A percentile compares a stretch with the other conserved stretches of the same genome.
Evolutionary conservation across 2,888 invertebrate species (phyloP).

Genomic region (Drosophila villosipedis): DNA sequence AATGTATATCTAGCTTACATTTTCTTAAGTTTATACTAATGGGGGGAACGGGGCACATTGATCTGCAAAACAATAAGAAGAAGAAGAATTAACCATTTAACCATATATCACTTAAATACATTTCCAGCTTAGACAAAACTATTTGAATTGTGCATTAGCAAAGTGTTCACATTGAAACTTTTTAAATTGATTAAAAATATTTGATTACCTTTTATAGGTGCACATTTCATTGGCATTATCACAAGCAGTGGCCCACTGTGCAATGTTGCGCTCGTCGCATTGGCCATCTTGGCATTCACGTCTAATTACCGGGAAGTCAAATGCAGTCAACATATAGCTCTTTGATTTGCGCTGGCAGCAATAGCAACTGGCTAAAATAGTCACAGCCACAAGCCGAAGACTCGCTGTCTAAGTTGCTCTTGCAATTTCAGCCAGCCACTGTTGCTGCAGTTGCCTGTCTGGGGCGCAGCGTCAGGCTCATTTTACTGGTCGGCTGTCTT

Average conservation of each 20-base stretch:
- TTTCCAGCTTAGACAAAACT: not conserved
- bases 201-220: not conserved
- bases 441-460: slow-evolving; percentile 6
- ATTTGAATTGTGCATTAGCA: not conserved
- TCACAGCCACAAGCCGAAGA: slow-evolving; percentile 10
- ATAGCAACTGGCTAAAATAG: slow-evolving; percentile 19
- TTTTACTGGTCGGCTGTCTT: slow-evolving; percentile 34
- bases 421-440: slow-evolving; percentile 9
- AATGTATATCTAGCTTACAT: not conserved
- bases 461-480: slow-evolving; percentile 22
- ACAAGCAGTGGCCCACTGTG: slow-evolving; percentile 35
- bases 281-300: slow-evolving; percentile 67
- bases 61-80: not conserved
- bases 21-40: too few relatives aligned
- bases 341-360: slow-evolving; percentile 78
- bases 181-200: not conserved
- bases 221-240: not conserved
- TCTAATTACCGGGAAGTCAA: slow-evolving; percentile 82
- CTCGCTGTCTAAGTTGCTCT: not conserved
- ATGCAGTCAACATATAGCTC: slow-evolving; percentile 81
- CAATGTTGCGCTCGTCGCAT: slow-evolving; percentile 15
- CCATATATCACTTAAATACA: not conserved
- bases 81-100: not conserved
- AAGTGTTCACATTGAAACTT: not conserved
- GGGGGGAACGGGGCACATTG: too few relatives aligned